phyloP scores from a whole-genome alignment of 2,888 invertebrate genomes.

The Andrena trimmerana region DNA sequence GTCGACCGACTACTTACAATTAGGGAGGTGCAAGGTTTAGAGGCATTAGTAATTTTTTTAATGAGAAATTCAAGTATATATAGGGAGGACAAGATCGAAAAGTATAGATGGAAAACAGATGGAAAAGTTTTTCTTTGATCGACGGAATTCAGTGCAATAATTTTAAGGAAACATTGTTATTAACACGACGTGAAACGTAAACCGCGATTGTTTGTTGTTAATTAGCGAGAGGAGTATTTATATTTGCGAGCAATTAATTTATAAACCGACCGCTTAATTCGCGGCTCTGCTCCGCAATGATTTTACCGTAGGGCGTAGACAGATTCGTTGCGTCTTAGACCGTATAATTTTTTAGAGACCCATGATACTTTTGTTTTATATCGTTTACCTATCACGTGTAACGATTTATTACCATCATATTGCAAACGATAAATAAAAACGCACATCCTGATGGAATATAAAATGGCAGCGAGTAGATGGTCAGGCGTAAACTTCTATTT shows the following conservation, averaged over 20 bases:
- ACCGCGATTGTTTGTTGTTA: constrained; percentile 59
- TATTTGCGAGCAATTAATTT: constrained; percentile 45
- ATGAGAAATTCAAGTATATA: constrained; percentile 53
- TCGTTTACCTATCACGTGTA: constrained; percentile 72
- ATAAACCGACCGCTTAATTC: constrained; percentile 50
- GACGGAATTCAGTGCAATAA: constrained; percentile 57
- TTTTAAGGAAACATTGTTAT: constrained; percentile 35
- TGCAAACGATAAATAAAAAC: constrained; percentile 72
- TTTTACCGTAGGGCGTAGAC: constrained; percentile 34
- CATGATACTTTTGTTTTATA: constrained; percentile 66
- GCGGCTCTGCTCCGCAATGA: constrained; percentile 47
- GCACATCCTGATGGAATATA: constrained; percentile 58
- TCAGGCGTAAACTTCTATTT: background rate
- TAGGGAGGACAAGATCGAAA: constrained; percentile 53
- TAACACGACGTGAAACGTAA: constrained; percentile 18
- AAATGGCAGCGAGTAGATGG: background rate
- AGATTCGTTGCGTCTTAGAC: constrained; percentile 58
- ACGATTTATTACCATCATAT: constrained; percentile 73
- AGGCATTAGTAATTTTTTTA: constrained; percentile 62
- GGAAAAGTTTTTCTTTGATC: constrained; percentile 18
- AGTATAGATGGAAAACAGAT: constrained; percentile 22
- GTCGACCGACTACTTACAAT: constrained; percentile 4
- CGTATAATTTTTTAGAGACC: constrained; percentile 64
- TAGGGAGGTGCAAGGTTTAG: constrained; percentile 49
- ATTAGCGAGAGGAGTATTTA: constrained; percentile 52